These are phyloP conservation scores for Corbicula japonica DNA, from an alignment of 2,888 invertebrate species.

Conservation along the genomic window DNA sequence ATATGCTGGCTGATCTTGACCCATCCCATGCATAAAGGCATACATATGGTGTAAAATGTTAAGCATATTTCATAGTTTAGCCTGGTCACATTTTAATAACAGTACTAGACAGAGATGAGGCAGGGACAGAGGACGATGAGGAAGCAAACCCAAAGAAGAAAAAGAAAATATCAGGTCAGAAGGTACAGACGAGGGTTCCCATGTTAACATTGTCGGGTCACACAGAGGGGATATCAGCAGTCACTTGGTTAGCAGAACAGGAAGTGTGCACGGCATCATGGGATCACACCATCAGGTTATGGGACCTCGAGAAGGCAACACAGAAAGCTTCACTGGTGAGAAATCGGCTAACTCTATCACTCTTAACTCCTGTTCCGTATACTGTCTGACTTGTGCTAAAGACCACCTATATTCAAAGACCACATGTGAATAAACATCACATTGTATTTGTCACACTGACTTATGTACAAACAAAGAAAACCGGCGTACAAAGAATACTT, in stretches of 20 bases:
- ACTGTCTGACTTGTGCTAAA: too few species aligned
- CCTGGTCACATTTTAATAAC: too few species aligned
- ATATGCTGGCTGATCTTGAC: too few species aligned
- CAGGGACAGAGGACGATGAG: conserved; percentile 72
- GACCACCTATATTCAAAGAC: too few species aligned
- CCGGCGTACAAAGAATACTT: too few species aligned
- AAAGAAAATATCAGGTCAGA: conserved; percentile 75
- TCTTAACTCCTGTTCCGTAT: too few species aligned
- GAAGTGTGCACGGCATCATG: conserved; percentile 95
- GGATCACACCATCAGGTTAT: conserved; percentile 97
- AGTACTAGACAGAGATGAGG: conserved; percentile 60
- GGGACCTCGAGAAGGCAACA: conserved; percentile 95
- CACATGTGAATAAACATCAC: too few species aligned
- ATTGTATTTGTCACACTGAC: too few species aligned
- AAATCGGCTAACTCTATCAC: not conserved
- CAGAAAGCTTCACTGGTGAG: conserved; percentile 92
- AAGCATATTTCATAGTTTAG: too few species aligned
- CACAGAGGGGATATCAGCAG: conserved; percentile 94
- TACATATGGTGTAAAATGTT: too few species aligned
- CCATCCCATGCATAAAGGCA: too few species aligned
- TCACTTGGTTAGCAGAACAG: conserved; percentile 93
- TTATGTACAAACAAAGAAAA: too few species aligned
- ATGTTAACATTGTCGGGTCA: conserved; percentile 96
- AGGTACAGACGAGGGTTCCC: conserved; percentile 88
- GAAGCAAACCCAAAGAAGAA: conserved; percentile 80